phyloP scores from a whole-genome alignment of 2,888 invertebrate species.

The Sarcophaga rosellei region DNA sequence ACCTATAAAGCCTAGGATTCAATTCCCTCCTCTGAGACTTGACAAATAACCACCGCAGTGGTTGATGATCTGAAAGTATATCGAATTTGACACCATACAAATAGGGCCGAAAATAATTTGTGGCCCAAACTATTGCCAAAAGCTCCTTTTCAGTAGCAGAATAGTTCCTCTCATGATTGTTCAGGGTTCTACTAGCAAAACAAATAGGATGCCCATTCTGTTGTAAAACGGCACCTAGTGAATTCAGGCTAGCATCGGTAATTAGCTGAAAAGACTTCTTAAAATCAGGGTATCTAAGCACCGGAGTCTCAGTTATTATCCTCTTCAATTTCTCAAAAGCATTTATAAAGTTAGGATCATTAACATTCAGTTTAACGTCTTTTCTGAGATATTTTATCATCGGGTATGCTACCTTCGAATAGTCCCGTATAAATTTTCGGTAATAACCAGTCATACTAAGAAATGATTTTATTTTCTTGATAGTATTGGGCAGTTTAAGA shows the following conservation, averaged over 20 bases:
- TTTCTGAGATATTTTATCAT: slow-evolving; percentile 28
- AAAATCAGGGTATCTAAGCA: slow-evolving; percentile 30
- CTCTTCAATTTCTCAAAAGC: slow-evolving; percentile 37
- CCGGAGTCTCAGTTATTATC: slow-evolving; percentile 28
- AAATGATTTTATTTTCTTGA: slow-evolving; percentile 4
- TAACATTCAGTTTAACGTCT: slow-evolving; percentile 14
- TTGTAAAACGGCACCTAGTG: slow-evolving; percentile 32
- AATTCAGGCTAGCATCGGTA: slow-evolving; percentile 36
- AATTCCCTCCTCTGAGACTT: slow-evolving; percentile 23
- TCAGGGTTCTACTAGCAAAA: slow-evolving; percentile 40
- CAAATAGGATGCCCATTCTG: slow-evolving; percentile 35
- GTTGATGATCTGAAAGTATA: slow-evolving; percentile 26
- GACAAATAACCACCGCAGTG: slow-evolving; percentile 28
- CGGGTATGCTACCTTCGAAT: slow-evolving; percentile 17
- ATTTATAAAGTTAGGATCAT: slow-evolving; percentile 31
- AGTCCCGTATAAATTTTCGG: slow-evolving; percentile 37
- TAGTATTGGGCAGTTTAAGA: neutral
- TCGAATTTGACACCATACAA: slow-evolving; percentile 24
- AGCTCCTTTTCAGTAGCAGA: slow-evolving; percentile 33
- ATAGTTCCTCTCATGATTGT: slow-evolving; percentile 29
- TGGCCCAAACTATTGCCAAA: slow-evolving; percentile 35
- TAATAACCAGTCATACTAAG: slow-evolving; percentile 29
- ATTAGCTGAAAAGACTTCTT: slow-evolving; percentile 22
- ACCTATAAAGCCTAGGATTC: slow-evolving; percentile 27
- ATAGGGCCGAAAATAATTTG: slow-evolving; percentile 36